Evolutionary conservation across 2,888 invertebrate species (phyloP).

Genomic region (Machimus atricapillus): DNA sequence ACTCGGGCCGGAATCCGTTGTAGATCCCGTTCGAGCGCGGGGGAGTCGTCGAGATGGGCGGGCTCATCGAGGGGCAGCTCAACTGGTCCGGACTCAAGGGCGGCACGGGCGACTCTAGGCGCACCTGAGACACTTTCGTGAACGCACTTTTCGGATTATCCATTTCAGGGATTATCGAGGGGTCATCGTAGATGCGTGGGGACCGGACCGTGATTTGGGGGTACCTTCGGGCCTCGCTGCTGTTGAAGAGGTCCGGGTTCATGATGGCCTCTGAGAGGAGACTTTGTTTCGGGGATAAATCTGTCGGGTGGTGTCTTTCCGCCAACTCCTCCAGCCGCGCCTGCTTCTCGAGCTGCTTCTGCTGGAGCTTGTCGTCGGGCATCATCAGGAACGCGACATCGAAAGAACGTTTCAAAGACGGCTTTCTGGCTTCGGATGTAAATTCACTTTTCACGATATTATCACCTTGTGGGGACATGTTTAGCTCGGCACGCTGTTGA

Average conservation of each 20-base stretch:
- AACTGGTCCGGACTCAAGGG: constrained; percentile 80
- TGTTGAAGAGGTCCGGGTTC: constrained; percentile 54
- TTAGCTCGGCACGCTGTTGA: constrained; percentile 63
- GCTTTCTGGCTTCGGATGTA: constrained; percentile 63
- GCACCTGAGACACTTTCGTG: constrained; percentile 72
- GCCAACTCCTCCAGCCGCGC: constrained; percentile 64
- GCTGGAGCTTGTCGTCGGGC: constrained; percentile 81
- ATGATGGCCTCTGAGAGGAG: constrained; percentile 1
- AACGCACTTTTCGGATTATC: constrained; percentile 79
- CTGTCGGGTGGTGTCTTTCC: constrained; percentile 60
- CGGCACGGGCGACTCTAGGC: constrained; percentile 64
- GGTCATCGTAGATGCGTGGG: constrained; percentile 60
- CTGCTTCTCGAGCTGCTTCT: constrained; percentile 64
- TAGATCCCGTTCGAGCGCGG: constrained; percentile 62
- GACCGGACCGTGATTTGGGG: constrained; percentile 54
- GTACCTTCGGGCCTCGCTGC: constrained; percentile 56
- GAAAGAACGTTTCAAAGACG: constrained; percentile 77
- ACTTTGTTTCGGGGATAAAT: constrained; percentile 57
- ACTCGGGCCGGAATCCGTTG: constrained; percentile 60
- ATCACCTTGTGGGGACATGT: constrained; percentile 54
- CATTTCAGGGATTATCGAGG: constrained; percentile 56
- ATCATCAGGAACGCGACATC: constrained; percentile 91
- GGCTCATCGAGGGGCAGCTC: constrained; percentile 81
- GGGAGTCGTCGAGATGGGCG: constrained; percentile 70
- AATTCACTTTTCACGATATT: constrained; percentile 55